phyloP scores from a whole-genome alignment of 2,113 vertebrate genomes.

The Alouatta palliata region DNA sequence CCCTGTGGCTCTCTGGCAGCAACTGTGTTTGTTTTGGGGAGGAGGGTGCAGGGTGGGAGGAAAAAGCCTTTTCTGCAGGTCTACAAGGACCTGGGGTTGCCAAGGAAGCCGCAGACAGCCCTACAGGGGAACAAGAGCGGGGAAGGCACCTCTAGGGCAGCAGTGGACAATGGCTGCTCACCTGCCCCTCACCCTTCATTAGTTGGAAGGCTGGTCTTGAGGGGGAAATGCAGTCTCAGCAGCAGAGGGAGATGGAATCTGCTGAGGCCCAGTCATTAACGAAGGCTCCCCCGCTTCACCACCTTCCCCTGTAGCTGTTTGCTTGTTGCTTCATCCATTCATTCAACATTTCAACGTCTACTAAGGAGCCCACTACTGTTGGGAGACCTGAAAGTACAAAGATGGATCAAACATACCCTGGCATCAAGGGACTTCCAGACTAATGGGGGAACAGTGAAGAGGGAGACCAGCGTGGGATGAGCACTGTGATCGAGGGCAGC shows the following conservation, averaged over 20 bases:
- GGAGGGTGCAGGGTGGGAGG: neutral
- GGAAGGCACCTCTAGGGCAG: neutral
- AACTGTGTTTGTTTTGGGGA: constrained; percentile 46
- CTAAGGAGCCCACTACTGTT: neutral
- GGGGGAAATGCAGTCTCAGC: neutral
- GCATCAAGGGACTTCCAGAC: neutral
- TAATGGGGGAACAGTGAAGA: neutral
- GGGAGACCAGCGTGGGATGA: neutral
- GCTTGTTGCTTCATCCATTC: neutral
- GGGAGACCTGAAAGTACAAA: neutral
- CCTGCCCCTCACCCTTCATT: neutral
- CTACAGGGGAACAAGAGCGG: neutral
- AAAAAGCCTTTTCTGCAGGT: constrained; percentile 4
- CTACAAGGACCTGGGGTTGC: constrained; percentile 16
- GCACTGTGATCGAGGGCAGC: neutral
- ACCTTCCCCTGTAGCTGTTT: fast-evolving
- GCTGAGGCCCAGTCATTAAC: neutral
- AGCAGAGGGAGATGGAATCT: neutral
- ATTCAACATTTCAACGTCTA: neutral
- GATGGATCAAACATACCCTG: neutral
- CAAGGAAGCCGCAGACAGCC: neutral
- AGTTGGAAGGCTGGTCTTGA: neutral
- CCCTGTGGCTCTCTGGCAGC: constrained; percentile 57
- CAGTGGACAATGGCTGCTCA: neutral
- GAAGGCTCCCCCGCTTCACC: neutral